Evolutionary conservation across 1,140 invertebrate species (phyloP), one percentile per base, ranked within the genome.

Genomic region (Thalassaphorura encarpata): DNA sequence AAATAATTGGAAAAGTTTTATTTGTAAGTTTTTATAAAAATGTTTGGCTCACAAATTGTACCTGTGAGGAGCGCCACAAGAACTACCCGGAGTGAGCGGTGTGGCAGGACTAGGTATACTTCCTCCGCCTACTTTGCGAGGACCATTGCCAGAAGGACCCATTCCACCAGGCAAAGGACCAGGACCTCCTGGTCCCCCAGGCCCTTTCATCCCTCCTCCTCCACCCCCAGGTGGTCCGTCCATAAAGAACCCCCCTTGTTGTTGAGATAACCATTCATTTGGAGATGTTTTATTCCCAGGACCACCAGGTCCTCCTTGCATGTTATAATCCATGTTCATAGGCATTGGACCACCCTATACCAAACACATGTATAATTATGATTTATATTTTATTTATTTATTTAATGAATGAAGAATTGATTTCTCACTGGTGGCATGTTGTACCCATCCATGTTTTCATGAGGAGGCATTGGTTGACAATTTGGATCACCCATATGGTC

Each of bases 381-480:
- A 52, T 41, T 11, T 46, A 18, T 41, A 1, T 26, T 41, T 21
- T n/a, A 28, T 16, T 46, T 28, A 23, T 24, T 45, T 33, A 28
- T 16, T 0, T 16, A 0, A 43, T 27, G 28, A 45, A 5, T 27
- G 24, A 6, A 19, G 23, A 45, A 61, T 43, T 26, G n/a, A 60
- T 57, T 27, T 18, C 48, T 71, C 42, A 72, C 67, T 47, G 69
- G 31, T 36, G 23, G 68, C 52, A 69, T 73, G 68, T 75, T 70
- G 27, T 66, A 55, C 68, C 66, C 39, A 40, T 58, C 57, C 41
- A 66, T 51, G 46, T 62, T 63, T 13, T 58, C 61, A 52, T 57
- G 63, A 33, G 61, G 57, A 16, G 56, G 65, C 36, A 63, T 58
- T 13, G 62, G 60, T 48, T 56, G 59, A 36, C 54, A 51, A 29